These are phyloP conservation scores for Ctenomys sociabilis DNA, from an alignment of 2,113 vertebrate genomes.

Conservation along the genomic window DNA sequence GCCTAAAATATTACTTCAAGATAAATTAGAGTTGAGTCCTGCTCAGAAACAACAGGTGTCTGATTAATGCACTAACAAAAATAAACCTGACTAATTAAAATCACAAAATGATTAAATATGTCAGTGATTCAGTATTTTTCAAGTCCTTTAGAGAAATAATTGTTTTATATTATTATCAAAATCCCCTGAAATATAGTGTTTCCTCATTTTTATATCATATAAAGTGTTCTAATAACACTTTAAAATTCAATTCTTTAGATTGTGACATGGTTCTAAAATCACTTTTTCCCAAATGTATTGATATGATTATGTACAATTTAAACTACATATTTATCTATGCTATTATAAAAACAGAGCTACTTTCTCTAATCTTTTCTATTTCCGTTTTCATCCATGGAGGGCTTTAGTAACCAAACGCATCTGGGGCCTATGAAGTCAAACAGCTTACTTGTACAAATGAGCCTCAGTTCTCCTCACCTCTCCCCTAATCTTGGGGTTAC, in stretches of 20 bases:
- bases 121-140: neutral
- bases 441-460: constrained; percentile 50
- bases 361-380: constrained; percentile 27
- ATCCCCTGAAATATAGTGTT: neutral
- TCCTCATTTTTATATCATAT: neutral
- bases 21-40: constrained; percentile 12
- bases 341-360: neutral
- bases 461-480: neutral
- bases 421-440: constrained; percentile 62
- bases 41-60: neutral
- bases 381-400: constrained; percentile 57
- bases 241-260: constrained; percentile 2
- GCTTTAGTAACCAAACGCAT: neutral
- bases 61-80: constrained; percentile 26
- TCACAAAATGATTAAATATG: constrained; percentile 1
- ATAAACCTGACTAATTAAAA: constrained; percentile 27
- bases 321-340: neutral
- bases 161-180: constrained; percentile 32
- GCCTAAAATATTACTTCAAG: constrained; percentile 34
- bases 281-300: constrained; percentile 50
- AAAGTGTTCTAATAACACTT: neutral
- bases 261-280: constrained; percentile 15
- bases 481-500: neutral
- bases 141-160: neutral
- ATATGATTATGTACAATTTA: neutral